These are phyloP conservation scores for Glossophaga mutica DNA, from an alignment of 2,797 vertebrate genomes.

Conservation along the genomic window DNA sequence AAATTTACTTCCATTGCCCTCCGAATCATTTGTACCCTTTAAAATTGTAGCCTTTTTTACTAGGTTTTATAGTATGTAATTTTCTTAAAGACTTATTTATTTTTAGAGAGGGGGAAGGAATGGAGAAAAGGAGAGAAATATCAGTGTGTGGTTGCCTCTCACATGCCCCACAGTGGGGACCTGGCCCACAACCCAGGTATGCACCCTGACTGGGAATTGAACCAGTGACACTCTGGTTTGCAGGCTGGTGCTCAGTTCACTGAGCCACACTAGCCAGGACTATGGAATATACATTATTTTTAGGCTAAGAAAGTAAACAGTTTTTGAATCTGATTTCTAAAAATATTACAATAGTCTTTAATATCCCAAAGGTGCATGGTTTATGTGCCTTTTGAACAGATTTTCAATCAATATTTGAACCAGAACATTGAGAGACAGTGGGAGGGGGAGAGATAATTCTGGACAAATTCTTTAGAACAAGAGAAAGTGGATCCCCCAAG, in stretches of 20 bases:
- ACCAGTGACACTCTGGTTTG: no score
- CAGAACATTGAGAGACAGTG: neutral
- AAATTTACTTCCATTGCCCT: neutral
- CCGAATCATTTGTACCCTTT: neutral
- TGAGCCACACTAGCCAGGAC: no score
- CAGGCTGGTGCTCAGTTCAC: no score
- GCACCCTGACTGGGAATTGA: no score
- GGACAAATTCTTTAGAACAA: neutral
- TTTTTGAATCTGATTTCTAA: neutral
- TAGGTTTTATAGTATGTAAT: neutral
- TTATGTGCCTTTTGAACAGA: conserved; percentile 2
- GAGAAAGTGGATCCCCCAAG: neutral
- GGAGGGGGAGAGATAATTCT: neutral
- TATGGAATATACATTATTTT: neutral
- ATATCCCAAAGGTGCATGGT: neutral
- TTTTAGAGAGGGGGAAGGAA: no score
- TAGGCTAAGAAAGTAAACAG: neutral
- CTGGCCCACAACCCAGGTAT: no score
- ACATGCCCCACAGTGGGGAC: no score
- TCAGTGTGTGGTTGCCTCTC: no score
- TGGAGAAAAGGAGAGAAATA: no score
- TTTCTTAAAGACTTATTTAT: neutral
- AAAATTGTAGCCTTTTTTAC: neutral
- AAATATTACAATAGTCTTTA: neutral
- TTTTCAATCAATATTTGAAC: neutral